Base-by-base conservation (phyloP, 2,888 invertebrate species). In the Sphaeridia pumilis region DNA sequence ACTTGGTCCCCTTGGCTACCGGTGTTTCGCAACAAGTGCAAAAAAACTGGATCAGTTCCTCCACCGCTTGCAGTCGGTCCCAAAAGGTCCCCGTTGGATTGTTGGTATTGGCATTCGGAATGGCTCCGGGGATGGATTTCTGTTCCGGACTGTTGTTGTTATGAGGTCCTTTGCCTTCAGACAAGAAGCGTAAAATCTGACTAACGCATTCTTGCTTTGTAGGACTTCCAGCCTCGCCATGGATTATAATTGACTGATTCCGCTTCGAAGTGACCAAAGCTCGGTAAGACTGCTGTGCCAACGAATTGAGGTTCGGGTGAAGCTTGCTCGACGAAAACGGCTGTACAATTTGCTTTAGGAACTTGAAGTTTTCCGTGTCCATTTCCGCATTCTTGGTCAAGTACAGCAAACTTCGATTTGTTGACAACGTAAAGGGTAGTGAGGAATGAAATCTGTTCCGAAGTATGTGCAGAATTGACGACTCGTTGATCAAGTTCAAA, bases 261-360 rank as follows among this genome's bases (percentile, higher is more conserved):
- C 85, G 77, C 42, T 90, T 78, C 5, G 86, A 82, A 51, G 87
- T 83, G 61, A 93, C 74, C 85, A 94, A 85, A 66, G 83, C 82
- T 58, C 90, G 82, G 47, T 52, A 52, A 26, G 92, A 85, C 22
- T 88, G 82, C 73, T 94, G 94, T 4, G 92, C 92, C 59, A 87
- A 80, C 10, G 94, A 87, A 71, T 92, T 95, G 65, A 95, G 82
- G 69, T 97, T 95, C 0, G 95, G 93, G 7, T 94, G 94, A 87
- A 93, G 90, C 70, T 94, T 61, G 0, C 61, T 57, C 0, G 61
- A 60, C 2, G 64, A 75, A 41, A 61, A 61, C 1, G 64, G 61
- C 22, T 58, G 64, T 17, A 57, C 55, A 4, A 64, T 41, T 31
- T 57, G 49, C 35, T 49, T 52, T 27, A 64, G 49, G 48, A 59